Evolutionary conservation across 2,888 invertebrate genomes (phyloP).

Genomic region (Lamellibrachia satsuma): DNA sequence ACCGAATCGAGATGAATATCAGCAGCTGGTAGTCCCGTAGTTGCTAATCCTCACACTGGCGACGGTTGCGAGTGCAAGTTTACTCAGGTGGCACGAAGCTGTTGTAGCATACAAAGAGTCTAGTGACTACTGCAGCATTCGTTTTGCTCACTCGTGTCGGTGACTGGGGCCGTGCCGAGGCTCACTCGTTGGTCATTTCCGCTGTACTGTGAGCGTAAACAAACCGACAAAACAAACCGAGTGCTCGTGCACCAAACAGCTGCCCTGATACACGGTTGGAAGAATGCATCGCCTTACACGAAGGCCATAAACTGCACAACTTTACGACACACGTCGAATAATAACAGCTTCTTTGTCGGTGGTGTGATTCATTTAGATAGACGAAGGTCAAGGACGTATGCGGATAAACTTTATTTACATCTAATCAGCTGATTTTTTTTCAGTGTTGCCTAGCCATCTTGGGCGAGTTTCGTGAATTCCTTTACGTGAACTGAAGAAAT

Average conservation of each 20-base stretch:
- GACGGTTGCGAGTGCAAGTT: not conserved
- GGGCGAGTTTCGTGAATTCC: not conserved
- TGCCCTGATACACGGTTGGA: slow-evolving; percentile 10
- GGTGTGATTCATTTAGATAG: slow-evolving; percentile 13
- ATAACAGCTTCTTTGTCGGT: slow-evolving; percentile 13
- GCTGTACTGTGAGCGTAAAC: slow-evolving; percentile 8
- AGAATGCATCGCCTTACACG: not conserved
- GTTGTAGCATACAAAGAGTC: not conserved
- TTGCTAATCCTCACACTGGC: not conserved
- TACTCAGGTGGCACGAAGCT: not conserved
- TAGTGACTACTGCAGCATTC: not conserved
- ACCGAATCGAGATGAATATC: not conserved
- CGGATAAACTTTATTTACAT: slow-evolving; percentile 8
- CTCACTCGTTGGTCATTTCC: slow-evolving; percentile 12
- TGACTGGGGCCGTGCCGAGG: not conserved
- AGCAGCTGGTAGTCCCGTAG: not conserved
- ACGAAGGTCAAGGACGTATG: slow-evolving; percentile 6
- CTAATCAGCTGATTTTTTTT: slow-evolving; percentile 1
- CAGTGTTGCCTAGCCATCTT: not conserved
- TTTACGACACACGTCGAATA: not conserved
- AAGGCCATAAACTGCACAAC: not conserved
- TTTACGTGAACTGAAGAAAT: not conserved
- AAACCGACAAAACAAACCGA: not conserved
- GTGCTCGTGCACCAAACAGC: slow-evolving; percentile 1
- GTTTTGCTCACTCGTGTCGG: not conserved